Percentiles rank a stretch among this genome's conserved stretches.
Conservation (phyloP, 1,140 invertebrate species). For the Drosophila elegans region DNA sequence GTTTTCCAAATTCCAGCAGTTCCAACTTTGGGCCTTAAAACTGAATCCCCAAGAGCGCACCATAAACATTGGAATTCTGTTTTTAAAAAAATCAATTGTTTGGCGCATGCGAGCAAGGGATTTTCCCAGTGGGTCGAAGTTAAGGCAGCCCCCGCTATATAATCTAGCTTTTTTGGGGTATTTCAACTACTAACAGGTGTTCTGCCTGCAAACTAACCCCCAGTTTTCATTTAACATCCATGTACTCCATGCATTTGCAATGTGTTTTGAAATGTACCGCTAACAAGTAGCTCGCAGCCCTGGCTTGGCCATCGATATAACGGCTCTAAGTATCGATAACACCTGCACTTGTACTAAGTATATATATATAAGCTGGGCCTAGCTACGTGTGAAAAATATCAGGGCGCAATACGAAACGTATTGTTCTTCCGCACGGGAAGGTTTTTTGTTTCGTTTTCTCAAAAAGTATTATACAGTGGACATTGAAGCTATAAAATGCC, state of each 20-base stretch:
- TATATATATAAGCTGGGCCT: slow-evolving; percentile 31
- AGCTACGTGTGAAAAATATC: slow-evolving; percentile 47
- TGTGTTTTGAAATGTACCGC: slow-evolving; percentile 12
- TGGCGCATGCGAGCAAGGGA: slow-evolving; percentile 22
- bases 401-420: slow-evolving; percentile 33
- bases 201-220: not conserved
- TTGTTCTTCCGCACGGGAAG: slow-evolving; percentile 40
- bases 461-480: not conserved
- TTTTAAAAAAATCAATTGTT: slow-evolving; percentile 46
- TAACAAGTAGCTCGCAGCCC: not conserved
- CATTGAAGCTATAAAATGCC: slow-evolving; percentile 21
- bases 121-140: not conserved
- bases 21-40: slow-evolving; percentile 16
- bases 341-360: not conserved
- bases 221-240: too few relatives aligned
- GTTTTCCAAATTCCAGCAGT: slow-evolving; percentile 11
- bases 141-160: not conserved
- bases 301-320: slow-evolving; percentile 5
- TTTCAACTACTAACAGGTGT: not conserved
- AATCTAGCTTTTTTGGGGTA: not conserved
- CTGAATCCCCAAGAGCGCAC: slow-evolving; percentile 27
- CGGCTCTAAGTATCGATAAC: slow-evolving; percentile 36
- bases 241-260: not conserved
- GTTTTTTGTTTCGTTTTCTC: slow-evolving; percentile 44
- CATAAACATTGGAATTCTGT: slow-evolving; percentile 44